Base-by-base conservation (phyloP, 2,797 vertebrate species). In the Taeniopygia guttata region DNA sequence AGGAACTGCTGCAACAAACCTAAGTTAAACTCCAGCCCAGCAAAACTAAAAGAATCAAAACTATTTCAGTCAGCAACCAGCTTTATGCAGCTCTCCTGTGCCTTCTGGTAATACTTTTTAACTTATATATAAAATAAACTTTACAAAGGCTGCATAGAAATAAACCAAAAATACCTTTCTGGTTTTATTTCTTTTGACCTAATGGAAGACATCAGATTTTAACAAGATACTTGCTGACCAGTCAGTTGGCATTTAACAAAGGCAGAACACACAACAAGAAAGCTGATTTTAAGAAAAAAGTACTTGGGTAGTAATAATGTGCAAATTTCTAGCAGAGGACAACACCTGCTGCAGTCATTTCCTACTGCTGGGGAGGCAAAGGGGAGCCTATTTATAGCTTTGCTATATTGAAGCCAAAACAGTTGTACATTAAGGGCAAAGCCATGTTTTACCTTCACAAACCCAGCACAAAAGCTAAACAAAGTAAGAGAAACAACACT, bases 321-420 rank as follows among this genome's bases (percentile, higher is more conserved):
- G 48, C 55, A 84, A 54, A 82, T 67, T 93, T 90, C 73, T 78
- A 90, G 52, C 49, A 56, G 60, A 94, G 87, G 66, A 81, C 95
- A 96, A 5, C 92, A 97, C 94, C 95, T 96, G 95, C 89, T 84
- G 79, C 92, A 91, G 73, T 96, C 95, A 94, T 69, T 87, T 96
- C 91, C 91, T 87, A 54, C 69, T 69, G 69, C 70, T 69, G 52
- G 54, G 66, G 49, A 75, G 70, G 85, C 48, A 63, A 93, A 29
- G 52, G 66, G 55, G 32, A 26, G 15, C 11, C 79, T 96, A 96
- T 95, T 96, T 94, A 94, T 96, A 96, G 60, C 69, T 76, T 43
- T 7, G 40, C 26, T 72, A 52, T 32, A 88, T 0, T 42, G 21
- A 87, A 88, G 95, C 82, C 83, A 91, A 77, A 92, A 17, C 56